Evolutionary conservation across 2,797 vertebrate species (phyloP).

Genomic region (Argentina silus): DNA sequence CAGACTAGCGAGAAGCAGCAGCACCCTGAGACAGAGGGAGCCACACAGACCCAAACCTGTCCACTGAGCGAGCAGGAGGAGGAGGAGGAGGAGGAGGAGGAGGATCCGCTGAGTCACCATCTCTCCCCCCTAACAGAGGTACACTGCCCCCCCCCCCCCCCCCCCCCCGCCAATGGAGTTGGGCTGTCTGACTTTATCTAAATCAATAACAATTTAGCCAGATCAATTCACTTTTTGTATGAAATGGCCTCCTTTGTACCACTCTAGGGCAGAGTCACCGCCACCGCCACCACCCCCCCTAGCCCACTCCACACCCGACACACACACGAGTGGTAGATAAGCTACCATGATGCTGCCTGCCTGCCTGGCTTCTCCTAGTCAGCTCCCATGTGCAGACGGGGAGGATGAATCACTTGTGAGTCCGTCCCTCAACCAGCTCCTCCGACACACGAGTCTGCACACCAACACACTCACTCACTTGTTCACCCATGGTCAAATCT

Average conservation of each 20-base stretch:
- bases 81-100: neutral
- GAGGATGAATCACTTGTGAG: conserved; percentile 30
- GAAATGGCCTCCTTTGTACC: neutral
- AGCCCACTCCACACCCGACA: too few relatives aligned
- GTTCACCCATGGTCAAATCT: neutral
- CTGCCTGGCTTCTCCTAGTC: neutral
- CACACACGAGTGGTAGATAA: neutral
- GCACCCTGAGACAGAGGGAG: neutral
- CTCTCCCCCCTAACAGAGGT: neutral
- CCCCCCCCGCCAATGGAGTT: neutral
- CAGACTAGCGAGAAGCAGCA: too few relatives aligned
- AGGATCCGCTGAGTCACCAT: conserved; percentile 1
- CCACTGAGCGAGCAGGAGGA: neutral
- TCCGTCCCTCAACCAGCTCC: neutral
- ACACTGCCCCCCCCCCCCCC: neutral
- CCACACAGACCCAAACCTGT: too few relatives aligned
- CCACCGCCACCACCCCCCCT: neutral
- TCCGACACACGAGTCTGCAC: conserved; percentile 14
- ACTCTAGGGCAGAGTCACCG: neutral
- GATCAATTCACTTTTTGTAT: conserved; percentile 31
- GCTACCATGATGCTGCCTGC: neutral
- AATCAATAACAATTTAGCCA: conserved; percentile 33
- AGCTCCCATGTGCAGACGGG: conserved; percentile 6
- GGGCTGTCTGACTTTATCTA: neutral
- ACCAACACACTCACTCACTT: conserved; percentile 13